A percentile compares a stretch with the other conserved stretches of the same genome.
Evolutionary conservation across 2,797 vertebrate species (phyloP).

Genomic region (Atherinosoma microstoma): DNA sequence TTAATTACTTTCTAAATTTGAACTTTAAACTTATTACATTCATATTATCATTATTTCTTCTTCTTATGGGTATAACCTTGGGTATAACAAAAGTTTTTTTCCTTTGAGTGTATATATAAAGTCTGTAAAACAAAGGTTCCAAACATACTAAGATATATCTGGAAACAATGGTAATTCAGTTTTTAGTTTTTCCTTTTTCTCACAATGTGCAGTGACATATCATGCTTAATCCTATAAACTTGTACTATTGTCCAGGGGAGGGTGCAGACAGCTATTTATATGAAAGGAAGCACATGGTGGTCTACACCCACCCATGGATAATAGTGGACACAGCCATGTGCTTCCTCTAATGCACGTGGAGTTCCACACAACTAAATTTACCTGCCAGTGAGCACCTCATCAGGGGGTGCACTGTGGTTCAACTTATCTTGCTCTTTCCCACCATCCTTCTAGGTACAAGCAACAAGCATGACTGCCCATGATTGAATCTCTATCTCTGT

Average conservation of each 20-base stretch:
- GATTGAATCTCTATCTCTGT: constrained; percentile 2
- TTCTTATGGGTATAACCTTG: not conserved
- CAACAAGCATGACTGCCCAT: constrained; percentile 2
- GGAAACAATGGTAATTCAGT: constrained; percentile 14
- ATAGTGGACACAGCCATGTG: constrained; percentile 15
- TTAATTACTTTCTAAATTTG: too few relatives aligned
- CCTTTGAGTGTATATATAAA: not conserved
- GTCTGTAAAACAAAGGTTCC: constrained; percentile 12
- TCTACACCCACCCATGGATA: constrained; percentile 15
- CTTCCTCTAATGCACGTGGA: constrained; percentile 31
- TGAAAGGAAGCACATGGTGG: constrained; percentile 34
- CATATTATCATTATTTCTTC: not conserved
- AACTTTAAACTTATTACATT: too few relatives aligned
- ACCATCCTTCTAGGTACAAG: constrained; percentile 10
- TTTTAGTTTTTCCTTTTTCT: constrained; percentile 24
- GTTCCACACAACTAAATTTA: constrained; percentile 2
- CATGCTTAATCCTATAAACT: constrained; percentile 12
- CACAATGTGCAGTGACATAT: not conserved
- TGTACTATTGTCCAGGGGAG: constrained; percentile 4
- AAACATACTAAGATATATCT: constrained; percentile 5
- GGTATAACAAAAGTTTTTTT: not conserved
- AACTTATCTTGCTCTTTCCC: constrained; percentile 7
- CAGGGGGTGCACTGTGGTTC: constrained; percentile 6
- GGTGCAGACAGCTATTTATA: constrained; percentile 34
- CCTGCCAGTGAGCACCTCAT: constrained; percentile 12